phyloP scores from a whole-genome alignment of 2,888 invertebrate genomes.

The Tetragnatha montana region DNA sequence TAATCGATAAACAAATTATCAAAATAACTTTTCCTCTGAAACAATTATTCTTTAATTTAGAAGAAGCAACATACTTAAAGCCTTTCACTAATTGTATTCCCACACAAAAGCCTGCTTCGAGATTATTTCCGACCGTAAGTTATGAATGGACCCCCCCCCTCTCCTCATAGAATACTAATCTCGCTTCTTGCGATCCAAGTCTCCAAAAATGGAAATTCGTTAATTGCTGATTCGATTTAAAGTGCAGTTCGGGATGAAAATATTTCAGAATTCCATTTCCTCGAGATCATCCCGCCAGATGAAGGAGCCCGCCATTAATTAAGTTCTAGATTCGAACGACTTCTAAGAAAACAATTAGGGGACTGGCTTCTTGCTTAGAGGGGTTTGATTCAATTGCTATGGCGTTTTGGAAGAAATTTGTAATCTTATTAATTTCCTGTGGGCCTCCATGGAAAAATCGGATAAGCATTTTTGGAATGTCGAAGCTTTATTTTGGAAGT shows the following conservation, averaged over 20 bases:
- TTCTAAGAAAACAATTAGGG: background rate
- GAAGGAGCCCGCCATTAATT: background rate
- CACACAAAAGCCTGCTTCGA: background rate
- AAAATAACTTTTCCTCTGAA: too few species aligned
- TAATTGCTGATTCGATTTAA: constrained; percentile 1
- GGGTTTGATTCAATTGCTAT: background rate
- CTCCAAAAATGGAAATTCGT: background rate
- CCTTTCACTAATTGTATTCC: background rate
- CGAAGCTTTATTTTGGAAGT: background rate
- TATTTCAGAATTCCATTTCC: background rate
- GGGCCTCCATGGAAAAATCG: background rate
- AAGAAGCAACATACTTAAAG: background rate
- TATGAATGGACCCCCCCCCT: background rate
- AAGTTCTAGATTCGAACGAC: background rate
- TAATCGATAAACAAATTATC: too few species aligned
- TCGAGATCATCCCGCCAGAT: background rate
- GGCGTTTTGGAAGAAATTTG: background rate
- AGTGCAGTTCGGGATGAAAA: background rate
- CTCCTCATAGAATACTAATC: background rate
- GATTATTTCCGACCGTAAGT: background rate
- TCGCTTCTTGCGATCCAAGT: background rate
- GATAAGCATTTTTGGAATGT: background rate
- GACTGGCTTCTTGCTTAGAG: background rate
- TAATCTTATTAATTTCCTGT: background rate
- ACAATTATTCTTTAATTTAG: too few species aligned